Evolutionary conservation across 2,797 vertebrate genomes (phyloP).

Genomic region (Champsocephalus esox): DNA sequence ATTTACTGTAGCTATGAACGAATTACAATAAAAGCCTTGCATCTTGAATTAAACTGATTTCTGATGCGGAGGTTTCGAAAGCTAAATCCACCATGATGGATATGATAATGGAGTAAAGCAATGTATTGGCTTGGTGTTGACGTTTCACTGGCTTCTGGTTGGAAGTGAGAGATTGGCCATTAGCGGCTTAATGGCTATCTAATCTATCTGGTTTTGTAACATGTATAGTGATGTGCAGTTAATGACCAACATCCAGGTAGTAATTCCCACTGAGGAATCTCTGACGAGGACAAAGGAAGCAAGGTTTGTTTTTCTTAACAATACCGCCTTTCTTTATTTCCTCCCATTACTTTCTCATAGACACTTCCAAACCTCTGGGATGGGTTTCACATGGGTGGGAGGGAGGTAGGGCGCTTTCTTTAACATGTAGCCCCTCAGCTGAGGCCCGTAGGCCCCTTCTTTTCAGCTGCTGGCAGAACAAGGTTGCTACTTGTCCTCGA

Average conservation of each 20-base stretch:
- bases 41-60: not conserved
- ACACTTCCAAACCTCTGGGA: slow-evolving; percentile 49
- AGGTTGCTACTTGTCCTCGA: slow-evolving; percentile 58
- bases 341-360: slow-evolving; percentile 42
- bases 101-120: not conserved
- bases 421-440: slow-evolving; percentile 51
- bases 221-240: slow-evolving; percentile 57
- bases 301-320: slow-evolving; percentile 65
- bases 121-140: not conserved
- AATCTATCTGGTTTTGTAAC: slow-evolving; percentile 26
- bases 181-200: not conserved
- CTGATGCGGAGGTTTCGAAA: not conserved
- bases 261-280: slow-evolving; percentile 55
- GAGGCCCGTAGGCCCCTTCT: slow-evolving; percentile 55
- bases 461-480: slow-evolving; percentile 63
- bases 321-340: slow-evolving; percentile 61
- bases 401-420: slow-evolving; percentile 52
- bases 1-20: too few species aligned
- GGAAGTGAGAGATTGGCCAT: not conserved
- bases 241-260: slow-evolving; percentile 51
- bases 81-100: not conserved
- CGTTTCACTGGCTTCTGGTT: not conserved
- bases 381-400: slow-evolving; percentile 54
- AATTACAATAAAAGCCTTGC: too few species aligned
- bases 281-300: slow-evolving; percentile 36